Base-by-base conservation (phyloP, 2,797 vertebrate genomes). In the Lerista edwardsae region DNA sequence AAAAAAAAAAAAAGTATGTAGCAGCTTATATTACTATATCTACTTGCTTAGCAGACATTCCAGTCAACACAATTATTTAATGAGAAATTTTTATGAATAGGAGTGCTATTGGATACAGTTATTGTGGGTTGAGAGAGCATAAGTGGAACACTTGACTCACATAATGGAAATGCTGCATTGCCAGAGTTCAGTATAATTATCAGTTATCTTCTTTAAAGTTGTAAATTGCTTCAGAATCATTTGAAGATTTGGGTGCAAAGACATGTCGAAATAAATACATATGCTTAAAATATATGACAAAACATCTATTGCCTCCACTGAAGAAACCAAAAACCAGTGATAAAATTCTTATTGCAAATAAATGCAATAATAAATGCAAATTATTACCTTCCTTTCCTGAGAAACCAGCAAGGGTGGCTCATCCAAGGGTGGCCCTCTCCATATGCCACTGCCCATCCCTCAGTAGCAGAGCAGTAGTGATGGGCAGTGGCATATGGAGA, bases 1-100 rank as follows among this genome's bases (percentile, higher is more conserved):
- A n/a, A n/a, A n/a, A 31, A 79, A 87, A 76, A 44, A 83, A 83
- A 75, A 91, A 55, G 41, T 86, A 78, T 67, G 80, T 69, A 82
- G 8, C 57, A 90, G 27, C 85, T 84, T 79, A 57, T 31, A 75
- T 1, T 27, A 21, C 67, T 71, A 39, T 71, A 39, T 4, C 51
- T 36, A 47, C 25, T 69, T 74, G 44, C 74, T 80, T 62, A 85
- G 75, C 78, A 80, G 73, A 76, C 59, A 31, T 81, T 81, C 31
- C 55, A 81, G 69, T 57, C 55, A 86, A 81, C 81, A 59, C 57
- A 51, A 81, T 86, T 76, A 72, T 69, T 31, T 81, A 76, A 81
- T 64, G 73, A 86, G 75, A 59, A 57, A 23, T 85, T 76, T 69
- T n/a, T 51, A 76, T 81, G 65, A 76, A 69, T 76, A 64, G 65